Evolutionary conservation across 2,113 vertebrate genomes (phyloP).

Genomic region (Illadopsis cleaveri): DNA sequence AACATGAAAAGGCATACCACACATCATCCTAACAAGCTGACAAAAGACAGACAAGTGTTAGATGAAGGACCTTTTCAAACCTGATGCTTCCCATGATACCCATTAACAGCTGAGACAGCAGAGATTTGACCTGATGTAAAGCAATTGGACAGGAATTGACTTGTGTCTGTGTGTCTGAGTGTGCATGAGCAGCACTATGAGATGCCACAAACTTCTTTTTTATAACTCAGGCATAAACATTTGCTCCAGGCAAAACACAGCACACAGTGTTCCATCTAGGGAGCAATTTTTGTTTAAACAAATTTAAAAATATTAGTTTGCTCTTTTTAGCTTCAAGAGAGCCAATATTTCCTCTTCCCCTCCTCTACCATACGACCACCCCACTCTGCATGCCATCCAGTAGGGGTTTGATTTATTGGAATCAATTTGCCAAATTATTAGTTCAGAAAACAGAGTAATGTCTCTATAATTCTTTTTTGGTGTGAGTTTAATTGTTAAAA

Average conservation of each 20-base stretch:
- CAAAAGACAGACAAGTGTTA: neutral
- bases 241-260: slow-evolving; percentile 55
- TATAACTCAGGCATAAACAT: slow-evolving; percentile 45
- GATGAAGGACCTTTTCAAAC: neutral
- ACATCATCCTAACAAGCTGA: slow-evolving; percentile 27
- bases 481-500: neutral
- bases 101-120: slow-evolving; percentile 21
- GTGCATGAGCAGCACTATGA: neutral
- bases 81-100: neutral
- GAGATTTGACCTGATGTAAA: slow-evolving; percentile 35
- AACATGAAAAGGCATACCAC: neutral
- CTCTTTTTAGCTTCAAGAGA: slow-evolving; percentile 16
- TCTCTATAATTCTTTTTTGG: neutral
- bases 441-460: neutral
- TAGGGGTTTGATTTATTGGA: slow-evolving; percentile 33
- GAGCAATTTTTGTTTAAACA: slow-evolving; percentile 45
- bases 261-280: slow-evolving; percentile 4
- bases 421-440: slow-evolving; percentile 45
- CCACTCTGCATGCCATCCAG: neutral
- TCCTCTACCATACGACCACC: neutral
- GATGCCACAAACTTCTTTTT: slow-evolving; percentile 24
- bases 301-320: slow-evolving; percentile 49
- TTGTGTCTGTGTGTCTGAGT: neutral
- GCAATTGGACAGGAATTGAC: slow-evolving; percentile 21
- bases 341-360: neutral